Percentiles rank a stretch among this genome's conserved stretches.
Conservation (phyloP, 2,797 vertebrate genomes). For the Numenius phaeopus region DNA sequence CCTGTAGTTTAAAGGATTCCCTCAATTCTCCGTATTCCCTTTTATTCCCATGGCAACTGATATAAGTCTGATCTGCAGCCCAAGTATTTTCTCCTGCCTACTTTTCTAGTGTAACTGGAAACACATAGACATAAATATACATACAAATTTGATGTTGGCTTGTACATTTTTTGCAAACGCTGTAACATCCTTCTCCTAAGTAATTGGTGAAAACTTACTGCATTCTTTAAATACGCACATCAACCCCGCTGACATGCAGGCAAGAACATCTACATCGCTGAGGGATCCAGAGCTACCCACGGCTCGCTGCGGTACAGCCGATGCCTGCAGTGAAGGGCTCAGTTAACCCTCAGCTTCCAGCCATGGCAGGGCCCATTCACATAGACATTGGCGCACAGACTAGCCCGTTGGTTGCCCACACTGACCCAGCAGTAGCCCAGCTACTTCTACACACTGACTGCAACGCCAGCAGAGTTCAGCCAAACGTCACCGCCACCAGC, state of each 20-base stretch:
- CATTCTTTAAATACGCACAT: not conserved
- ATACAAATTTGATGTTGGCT: not conserved
- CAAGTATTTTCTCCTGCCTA: constrained; percentile 23
- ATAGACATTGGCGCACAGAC: accelerated
- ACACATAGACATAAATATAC: not conserved
- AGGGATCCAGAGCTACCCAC: not conserved
- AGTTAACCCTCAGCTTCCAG: not conserved
- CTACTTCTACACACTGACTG: not conserved
- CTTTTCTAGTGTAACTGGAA: constrained; percentile 1
- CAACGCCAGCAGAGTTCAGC: not conserved
- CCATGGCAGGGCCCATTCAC: accelerated
- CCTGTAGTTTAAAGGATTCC: constrained; percentile 56
- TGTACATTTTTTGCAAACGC: not conserved
- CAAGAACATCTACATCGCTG: not conserved
- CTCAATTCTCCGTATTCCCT: constrained; percentile 44
- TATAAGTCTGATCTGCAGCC: not conserved
- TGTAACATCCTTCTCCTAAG: not conserved
- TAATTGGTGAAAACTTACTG: not conserved
- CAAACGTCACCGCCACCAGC: not conserved
- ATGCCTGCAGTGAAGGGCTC: not conserved
- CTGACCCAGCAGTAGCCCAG: not conserved
- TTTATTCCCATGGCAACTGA: constrained; percentile 51
- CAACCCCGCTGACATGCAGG: not conserved
- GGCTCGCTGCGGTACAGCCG: not conserved
- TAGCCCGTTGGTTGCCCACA: not conserved